Evolutionary conservation across 2,113 vertebrate genomes (phyloP).

Genomic region (cat (Felis catus)): F.catus_Fca126_mat1.0 CM031420.1:146173501-146174000

Average conservation of each 20-base stretch:
- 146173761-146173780: not conserved
- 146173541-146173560: not conserved
- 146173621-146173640: not conserved
- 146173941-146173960: not conserved
- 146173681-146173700: not conserved
- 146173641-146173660: not conserved
- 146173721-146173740: not conserved
- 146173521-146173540: not conserved
- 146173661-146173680: not conserved
- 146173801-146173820: not conserved
- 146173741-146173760: not conserved
- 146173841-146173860: not conserved
- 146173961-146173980: not conserved
- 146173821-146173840: not conserved
- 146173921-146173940: not conserved
- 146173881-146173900: not conserved
- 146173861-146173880: not conserved
- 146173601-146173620: not conserved
- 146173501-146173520: not conserved
- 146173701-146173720: constrained; percentile 20
- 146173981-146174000: not conserved
- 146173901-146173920: constrained; percentile 46
- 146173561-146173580: not conserved
- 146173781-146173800: not conserved
- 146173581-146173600: not conserved